Base-by-base conservation (phyloP, 2,888 invertebrate genomes). In the Apeira syringaria region DNA sequence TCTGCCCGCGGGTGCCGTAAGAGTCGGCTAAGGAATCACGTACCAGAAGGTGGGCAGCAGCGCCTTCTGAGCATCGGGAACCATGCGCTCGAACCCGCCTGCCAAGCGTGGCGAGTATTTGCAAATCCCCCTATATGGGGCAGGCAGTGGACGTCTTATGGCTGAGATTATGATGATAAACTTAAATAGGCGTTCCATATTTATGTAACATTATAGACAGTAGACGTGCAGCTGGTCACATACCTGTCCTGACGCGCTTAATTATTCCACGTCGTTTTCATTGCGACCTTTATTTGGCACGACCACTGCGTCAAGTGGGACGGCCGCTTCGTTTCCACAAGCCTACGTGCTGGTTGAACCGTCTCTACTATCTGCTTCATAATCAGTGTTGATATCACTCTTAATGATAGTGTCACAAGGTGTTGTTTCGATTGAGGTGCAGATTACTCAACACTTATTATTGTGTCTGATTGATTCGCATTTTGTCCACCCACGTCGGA, bases 211-310 rank as follows among this genome's bases (percentile, higher is more conserved):
- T 15, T 5, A 20, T 6, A 4, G 20, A 4, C 20, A 4, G 8
- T 24, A 2, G 3, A 12, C 61, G 59, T 64, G 66, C 44, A 50
- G 34, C 44, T 47, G 48, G 52, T 55, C 71, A 70, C 62, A 67
- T 63, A 49, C 44, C 37, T 44, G 53, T 47, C 49, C 46, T 41
- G 53, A 63, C 42, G 39, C 31, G 45, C 52, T 59, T 50, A 71
- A 77, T 69, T 64, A 69, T 64, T 65, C 70, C 50, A 56, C 49
- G 49, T 47, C 40, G 59, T 62, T 67, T 64, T 64, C 61, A 65
- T 67, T 71, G 66, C 71, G 47, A 63, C 63, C 77, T 77, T 71
- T 66, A 75, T 78, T 74, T 67, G 68, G 73, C 60, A 53, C 68
- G 57, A 44, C 62, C 53, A 56, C 48, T 40, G 45, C 44, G 44